Base-by-base conservation (phyloP, 1,140 invertebrate species). In the Antheraea mylitta region DNA sequence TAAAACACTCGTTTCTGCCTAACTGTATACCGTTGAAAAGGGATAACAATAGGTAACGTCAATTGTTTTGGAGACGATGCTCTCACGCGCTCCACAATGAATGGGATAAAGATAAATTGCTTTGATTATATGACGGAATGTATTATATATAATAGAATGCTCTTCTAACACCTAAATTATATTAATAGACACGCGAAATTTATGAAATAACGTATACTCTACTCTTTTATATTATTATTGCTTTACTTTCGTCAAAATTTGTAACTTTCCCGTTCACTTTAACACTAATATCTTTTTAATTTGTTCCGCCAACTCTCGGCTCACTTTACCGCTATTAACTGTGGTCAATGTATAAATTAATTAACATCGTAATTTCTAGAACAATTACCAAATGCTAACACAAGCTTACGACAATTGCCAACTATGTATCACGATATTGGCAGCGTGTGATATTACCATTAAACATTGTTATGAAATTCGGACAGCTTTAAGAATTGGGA, bases 61-160 rank as follows among this genome's bases (percentile, higher is more conserved):
- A 38, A 77, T 74, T 73, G 70, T 77, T 74, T 72, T 67, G 48
- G 60, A 70, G 53, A 69, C 67, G 69, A 73, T 70, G 53, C 71
- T 80, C 76, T 75, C 74, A 75, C 72, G 65, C 60, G 37, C 66
- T 69, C 66, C 64, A 64, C 67, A 59, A 68, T 74, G 72, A 76
- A 75, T 76, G 66, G 67, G 72, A 72, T 67, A 67, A 65, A 74
- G 75, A 80, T 80, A 71, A 75, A 78, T 80, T 76, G 74, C 76
- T 80, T 75, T 74, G 78, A 80, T 78, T 74, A 75, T 63, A 42
- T 64, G 42, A 68, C 71, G 61, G 58, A 37, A 58, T 22, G 53
- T 58, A 13, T 37, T 2, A 16, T 11, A 30, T 2, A 48, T 58
- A 42, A 58, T 53, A 66, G 65, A 66, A 66, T 58, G 7, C 16